Evolutionary conservation across 2,113 vertebrate genomes (phyloP).

Genomic region (Triplophysa dalaica): DNA sequence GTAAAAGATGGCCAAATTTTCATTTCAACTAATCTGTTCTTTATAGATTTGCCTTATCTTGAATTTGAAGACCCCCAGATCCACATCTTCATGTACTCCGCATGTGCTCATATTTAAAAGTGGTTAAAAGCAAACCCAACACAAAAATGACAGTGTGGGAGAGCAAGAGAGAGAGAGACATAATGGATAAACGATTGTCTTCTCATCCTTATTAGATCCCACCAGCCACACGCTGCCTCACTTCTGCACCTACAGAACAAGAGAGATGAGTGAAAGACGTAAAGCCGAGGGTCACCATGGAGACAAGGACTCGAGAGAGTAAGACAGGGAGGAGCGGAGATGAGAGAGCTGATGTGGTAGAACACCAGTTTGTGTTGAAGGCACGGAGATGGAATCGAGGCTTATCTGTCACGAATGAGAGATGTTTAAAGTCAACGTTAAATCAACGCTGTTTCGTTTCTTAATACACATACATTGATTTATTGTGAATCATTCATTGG

Average conservation of each 20-base stretch:
- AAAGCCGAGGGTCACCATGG: constrained; percentile 58
- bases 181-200: neutral
- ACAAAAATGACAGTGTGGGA: neutral
- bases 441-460: neutral
- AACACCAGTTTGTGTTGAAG: neutral
- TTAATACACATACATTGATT: too few relatives aligned
- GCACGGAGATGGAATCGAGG: neutral
- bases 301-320: constrained; percentile 48
- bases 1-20: too few relatives aligned
- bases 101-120: neutral
- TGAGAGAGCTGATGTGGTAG: constrained; percentile 21
- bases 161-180: constrained; percentile 30
- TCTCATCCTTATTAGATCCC: constrained; percentile 28
- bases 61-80: neutral
- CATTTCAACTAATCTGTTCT: neutral
- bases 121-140: neutral
- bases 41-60: neutral
- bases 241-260: constrained; percentile 22
- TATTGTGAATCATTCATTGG: too few relatives aligned
- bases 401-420: neutral
- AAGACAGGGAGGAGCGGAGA: constrained; percentile 38
- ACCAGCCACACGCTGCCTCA: constrained; percentile 31
- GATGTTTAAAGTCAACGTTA: neutral
- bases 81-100: neutral
- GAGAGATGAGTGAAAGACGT: constrained; percentile 29